These are phyloP conservation scores for Hydrotaea diabolus DNA, from an alignment of 2,888 invertebrate genomes.

Conservation along the genomic window DNA sequence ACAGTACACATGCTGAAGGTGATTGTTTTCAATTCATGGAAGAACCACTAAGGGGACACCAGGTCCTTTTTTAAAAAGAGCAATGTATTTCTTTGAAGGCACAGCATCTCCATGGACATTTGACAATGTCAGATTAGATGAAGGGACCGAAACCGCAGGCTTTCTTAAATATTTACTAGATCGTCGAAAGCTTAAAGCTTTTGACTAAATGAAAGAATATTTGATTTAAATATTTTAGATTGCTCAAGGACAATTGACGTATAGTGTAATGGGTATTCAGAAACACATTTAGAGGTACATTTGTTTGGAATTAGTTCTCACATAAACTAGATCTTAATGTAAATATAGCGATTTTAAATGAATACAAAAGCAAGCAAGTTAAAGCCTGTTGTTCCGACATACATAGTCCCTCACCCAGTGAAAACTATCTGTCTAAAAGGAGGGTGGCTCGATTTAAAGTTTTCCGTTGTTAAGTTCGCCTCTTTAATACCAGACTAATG, in stretches of 20 bases:
- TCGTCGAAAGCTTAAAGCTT: neutral
- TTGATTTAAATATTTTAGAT: neutral
- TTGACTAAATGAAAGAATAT: neutral
- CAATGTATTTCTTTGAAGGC: neutral
- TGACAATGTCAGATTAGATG: slow-evolving; percentile 31
- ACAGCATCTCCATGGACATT: slow-evolving; percentile 38
- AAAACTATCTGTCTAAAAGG: too few relatives aligned
- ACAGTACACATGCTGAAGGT: slow-evolving; percentile 24
- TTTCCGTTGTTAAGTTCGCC: too few relatives aligned
- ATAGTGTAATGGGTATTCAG: neutral
- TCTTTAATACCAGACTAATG: too few relatives aligned
- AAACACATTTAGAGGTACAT: too few relatives aligned
- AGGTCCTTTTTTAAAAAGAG: slow-evolving; percentile 7
- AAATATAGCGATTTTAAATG: too few relatives aligned
- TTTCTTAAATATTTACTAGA: slow-evolving; percentile 48
- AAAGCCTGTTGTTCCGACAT: too few relatives aligned
- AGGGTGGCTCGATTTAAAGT: too few relatives aligned
- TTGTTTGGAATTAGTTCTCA: too few relatives aligned
- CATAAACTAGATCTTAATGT: too few relatives aligned
- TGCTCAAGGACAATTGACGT: neutral
- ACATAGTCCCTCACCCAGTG: too few relatives aligned
- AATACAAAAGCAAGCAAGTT: too few relatives aligned
- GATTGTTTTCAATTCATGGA: neutral
- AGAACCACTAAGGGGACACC: neutral
- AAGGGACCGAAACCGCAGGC: slow-evolving; percentile 15